Percentiles rank a stretch among this genome's conserved stretches.
phyloP scores from a whole-genome alignment of 2,888 invertebrate species.

The Drosophila anomalipes region DNA sequence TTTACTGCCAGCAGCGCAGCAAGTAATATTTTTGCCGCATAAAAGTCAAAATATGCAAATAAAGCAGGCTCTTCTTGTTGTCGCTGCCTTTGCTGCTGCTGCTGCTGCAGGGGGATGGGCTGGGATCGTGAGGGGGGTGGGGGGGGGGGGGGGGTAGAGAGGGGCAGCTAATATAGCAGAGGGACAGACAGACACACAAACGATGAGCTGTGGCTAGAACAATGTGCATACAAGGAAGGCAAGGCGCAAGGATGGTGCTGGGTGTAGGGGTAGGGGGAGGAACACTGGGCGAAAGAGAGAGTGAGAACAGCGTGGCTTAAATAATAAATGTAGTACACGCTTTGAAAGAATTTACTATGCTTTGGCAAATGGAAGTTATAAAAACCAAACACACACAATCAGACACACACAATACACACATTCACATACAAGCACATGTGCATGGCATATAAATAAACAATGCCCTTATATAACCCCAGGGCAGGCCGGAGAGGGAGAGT shows the following conservation, averaged over 20 bases:
- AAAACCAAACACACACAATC: constrained; percentile 61
- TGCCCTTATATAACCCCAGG: constrained; percentile 66
- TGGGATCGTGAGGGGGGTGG: background rate
- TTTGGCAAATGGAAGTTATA: constrained; percentile 78
- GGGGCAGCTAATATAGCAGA: constrained; percentile 57
- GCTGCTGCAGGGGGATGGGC: background rate
- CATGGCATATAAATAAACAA: constrained; percentile 73
- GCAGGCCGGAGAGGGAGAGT: constrained; percentile 18
- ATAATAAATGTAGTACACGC: constrained; percentile 77
- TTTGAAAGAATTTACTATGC: constrained; percentile 78
- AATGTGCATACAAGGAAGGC: constrained; percentile 45
- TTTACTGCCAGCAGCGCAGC: constrained; percentile 74
- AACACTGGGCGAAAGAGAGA: constrained; percentile 13
- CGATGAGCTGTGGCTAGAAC: constrained; percentile 46
- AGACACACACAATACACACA: constrained; percentile 16
- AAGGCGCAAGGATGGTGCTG: background rate
- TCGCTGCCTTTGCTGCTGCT: constrained; percentile 20
- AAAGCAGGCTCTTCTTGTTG: constrained; percentile 59
- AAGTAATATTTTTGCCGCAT: constrained; percentile 78
- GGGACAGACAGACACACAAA: constrained; percentile 37
- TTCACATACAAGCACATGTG: constrained; percentile 32
- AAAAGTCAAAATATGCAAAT: constrained; percentile 78
- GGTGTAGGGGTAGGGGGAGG: background rate
- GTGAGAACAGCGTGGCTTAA: constrained; percentile 66
- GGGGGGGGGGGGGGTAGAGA: background rate